Base-by-base conservation (phyloP, 2,113 vertebrate genomes). In the Centropus unirufus region DNA sequence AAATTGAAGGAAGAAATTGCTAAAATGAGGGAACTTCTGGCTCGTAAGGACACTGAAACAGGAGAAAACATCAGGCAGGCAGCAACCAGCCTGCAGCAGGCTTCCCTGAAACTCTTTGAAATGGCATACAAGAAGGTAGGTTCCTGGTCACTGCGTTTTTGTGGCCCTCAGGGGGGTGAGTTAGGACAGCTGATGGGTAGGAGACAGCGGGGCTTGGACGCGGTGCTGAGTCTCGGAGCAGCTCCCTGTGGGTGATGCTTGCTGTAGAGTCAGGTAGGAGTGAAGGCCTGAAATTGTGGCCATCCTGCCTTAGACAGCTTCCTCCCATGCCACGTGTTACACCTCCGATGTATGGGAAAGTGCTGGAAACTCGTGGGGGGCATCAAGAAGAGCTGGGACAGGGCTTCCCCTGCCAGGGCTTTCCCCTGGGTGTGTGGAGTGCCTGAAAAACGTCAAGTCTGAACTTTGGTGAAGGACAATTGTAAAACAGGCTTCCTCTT, bases 91-190 rank as follows among this genome's bases (percentile, higher is more conserved):
- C 98, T 99, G 81, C 99, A 99, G 96, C 99, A 99, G 86, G 98
- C 99, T 1, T 99, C 99, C 34, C 91, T 99, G 80, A 99, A 99
- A n/a, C 99, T 99, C 78, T 99, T 99, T 19, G 99, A 99, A 94
- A 99, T 99, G 98, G 99, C 99, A 39, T 99, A 99, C 97, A 99
- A 99, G 98, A 99, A 99, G 99, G 99, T 99, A 95, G 52, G 97
- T 83, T 29, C 5, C 1, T 1, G 3, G 30, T 27, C 46, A 44
- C 1, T 39, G 49, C 40, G 14, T 2, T 14, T n/a, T 51, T 39
- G 5, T 10, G 11, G 44, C 10, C 8, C 34, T 78, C 0, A 1
- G 20, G 9, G 14, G 16, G 52, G 21, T 11, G 54, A 20, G 29
- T 20, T 1, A 3, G 36, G 61, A 51, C 58, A 47, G 16, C 18